phyloP scores from a whole-genome alignment of 37 sponge, comb jelly and placozoan species.

The Beroe forskalii region DNA sequence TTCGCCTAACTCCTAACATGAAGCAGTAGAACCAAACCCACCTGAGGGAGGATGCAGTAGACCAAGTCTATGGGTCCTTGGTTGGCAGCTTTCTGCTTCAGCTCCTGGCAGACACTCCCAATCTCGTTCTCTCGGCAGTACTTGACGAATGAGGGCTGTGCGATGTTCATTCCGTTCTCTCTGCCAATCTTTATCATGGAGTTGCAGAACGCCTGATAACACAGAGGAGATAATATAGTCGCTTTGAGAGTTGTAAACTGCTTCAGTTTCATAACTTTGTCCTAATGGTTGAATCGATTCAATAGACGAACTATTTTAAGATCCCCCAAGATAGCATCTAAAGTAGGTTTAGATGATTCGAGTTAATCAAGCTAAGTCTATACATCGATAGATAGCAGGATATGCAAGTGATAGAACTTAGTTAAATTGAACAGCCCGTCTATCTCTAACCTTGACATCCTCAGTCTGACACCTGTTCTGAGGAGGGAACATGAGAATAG shows the following conservation, averaged over 20 bases:
- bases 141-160: constrained; percentile 45
- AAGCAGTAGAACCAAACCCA: no score
- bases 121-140: constrained; percentile 51
- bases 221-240: no score
- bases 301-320: no score
- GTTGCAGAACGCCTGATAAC: constrained; percentile 60
- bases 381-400: no score
- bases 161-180: constrained; percentile 53
- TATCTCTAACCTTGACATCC: constrained; percentile 50
- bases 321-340: no score
- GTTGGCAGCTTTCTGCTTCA: not conserved
- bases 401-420: no score
- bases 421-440: not conserved
- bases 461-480: constrained; percentile 34
- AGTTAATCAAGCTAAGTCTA: not conserved
- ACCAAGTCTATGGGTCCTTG: constrained; percentile 26
- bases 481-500: constrained; percentile 60
- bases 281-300: no score
- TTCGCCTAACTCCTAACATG: no score
- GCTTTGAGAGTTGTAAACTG: no score
- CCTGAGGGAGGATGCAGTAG: constrained; percentile 43
- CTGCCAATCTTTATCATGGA: constrained; percentile 33
- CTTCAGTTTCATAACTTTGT: no score
- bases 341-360: no score
- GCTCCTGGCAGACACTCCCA: constrained; percentile 4